These are phyloP conservation scores for Tenthredo amoena DNA, from an alignment of 2,888 invertebrate genomes.

Conservation along the genomic window DNA sequence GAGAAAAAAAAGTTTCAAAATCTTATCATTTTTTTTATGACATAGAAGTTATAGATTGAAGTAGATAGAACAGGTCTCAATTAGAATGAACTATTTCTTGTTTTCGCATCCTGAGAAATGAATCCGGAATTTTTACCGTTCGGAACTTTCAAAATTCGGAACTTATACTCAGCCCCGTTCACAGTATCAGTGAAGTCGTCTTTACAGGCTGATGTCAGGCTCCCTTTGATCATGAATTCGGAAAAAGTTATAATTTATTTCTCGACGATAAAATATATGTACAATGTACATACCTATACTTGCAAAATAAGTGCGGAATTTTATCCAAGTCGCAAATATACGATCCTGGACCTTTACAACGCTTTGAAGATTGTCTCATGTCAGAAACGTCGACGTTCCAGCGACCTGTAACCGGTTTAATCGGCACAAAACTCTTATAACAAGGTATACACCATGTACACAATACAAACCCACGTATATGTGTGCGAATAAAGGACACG, in stretches of 20 bases:
- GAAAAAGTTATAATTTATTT: not conserved
- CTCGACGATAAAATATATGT: no score
- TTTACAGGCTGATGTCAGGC: no score
- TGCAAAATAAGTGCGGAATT: not conserved
- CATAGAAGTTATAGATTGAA: no score
- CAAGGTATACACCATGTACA: not conserved
- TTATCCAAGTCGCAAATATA: not conserved
- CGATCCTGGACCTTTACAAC: constrained; percentile 37
- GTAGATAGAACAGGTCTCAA: no score
- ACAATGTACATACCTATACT: not conserved
- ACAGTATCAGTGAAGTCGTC: not conserved
- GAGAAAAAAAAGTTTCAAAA: no score
- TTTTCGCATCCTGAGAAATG: no score
- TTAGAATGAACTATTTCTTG: no score
- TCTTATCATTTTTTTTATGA: no score
- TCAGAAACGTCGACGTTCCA: constrained; percentile 24
- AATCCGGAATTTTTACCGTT: not conserved
- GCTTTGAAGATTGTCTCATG: constrained; percentile 4
- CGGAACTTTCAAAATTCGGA: not conserved
- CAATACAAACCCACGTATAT: not conserved
- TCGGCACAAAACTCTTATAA: constrained; percentile 29
- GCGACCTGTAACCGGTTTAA: constrained; percentile 41
- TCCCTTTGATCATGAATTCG: not conserved
- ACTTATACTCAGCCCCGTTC: not conserved
- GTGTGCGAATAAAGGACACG: constrained; percentile 22